These are phyloP conservation scores for Cladopsammia gracilis DNA, from an alignment of 64 coral and sea anemone genomes.

Conservation along the genomic window DNA sequence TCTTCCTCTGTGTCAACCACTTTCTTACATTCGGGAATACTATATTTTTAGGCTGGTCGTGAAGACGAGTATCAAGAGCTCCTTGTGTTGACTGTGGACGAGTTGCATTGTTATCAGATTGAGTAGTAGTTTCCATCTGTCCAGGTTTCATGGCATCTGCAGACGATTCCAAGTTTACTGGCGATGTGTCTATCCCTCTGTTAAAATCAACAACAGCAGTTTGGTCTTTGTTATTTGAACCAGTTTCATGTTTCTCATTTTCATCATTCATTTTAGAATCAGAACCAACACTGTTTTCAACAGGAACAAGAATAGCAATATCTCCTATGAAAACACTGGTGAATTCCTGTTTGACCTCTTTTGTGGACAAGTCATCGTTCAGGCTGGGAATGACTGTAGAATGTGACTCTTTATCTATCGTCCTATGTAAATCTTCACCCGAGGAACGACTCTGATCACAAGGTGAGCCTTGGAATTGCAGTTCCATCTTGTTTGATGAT, in stretches of 20 bases:
- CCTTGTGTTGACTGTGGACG: not conserved
- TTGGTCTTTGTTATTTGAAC: not conserved
- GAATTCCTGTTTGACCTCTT: not conserved
- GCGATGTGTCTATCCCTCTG: not conserved
- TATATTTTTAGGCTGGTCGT: not conserved
- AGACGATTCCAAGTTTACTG: not conserved
- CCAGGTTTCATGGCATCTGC: not conserved
- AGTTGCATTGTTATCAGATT: not conserved
- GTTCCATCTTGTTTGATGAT: too few species aligned
- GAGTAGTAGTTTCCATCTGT: not conserved
- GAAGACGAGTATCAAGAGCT: not conserved
- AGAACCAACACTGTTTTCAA: not conserved
- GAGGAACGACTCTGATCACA: too few species aligned
- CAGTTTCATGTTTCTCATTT: not conserved
- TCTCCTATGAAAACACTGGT: conserved; percentile 29
- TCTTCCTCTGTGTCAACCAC: not conserved
- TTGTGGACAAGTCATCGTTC: not conserved
- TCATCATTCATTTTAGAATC: not conserved
- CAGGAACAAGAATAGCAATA: conserved; percentile 15
- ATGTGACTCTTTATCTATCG: not conserved
- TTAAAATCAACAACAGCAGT: not conserved
- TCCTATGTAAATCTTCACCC: too few species aligned
- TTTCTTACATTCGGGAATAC: not conserved
- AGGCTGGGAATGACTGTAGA: not conserved
- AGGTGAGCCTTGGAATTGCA: too few species aligned